These are phyloP conservation scores for Urocolius indicus DNA, from an alignment of 2,113 vertebrate species.

Conservation along the genomic window DNA sequence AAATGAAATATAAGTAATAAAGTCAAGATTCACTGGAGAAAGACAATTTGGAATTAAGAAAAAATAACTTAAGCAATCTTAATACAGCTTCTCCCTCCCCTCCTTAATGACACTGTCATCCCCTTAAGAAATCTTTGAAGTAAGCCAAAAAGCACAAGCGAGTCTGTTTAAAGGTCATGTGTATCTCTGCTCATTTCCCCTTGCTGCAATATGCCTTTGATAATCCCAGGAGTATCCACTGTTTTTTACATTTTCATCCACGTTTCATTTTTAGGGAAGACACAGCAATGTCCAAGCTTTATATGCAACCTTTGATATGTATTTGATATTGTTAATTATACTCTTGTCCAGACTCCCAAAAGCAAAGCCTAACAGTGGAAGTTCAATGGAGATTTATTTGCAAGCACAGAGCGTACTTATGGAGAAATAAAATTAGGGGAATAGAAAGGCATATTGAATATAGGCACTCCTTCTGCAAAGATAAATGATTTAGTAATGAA, in stretches of 20 bases:
- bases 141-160: not conserved
- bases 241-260: not conserved
- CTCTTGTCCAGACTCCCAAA: slow-evolving; percentile 7
- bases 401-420: slow-evolving; percentile 14
- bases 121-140: slow-evolving; percentile 24
- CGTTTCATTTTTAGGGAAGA: slow-evolving; percentile 1
- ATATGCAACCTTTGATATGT: not conserved
- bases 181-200: not conserved
- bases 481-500: slow-evolving; percentile 81
- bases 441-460: slow-evolving; percentile 39
- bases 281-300: not conserved
- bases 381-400: slow-evolving; percentile 45
- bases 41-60: slow-evolving; percentile 43
- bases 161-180: slow-evolving; percentile 48
- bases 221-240: not conserved
- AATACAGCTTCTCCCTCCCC: not conserved
- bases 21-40: slow-evolving; percentile 39
- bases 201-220: not conserved
- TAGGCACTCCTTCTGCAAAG: slow-evolving; percentile 70
- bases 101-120: not conserved
- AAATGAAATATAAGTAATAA: slow-evolving; percentile 5
- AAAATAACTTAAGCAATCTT: slow-evolving; percentile 30
- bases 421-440: slow-evolving; percentile 70
- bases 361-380: slow-evolving; percentile 11
- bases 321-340: slow-evolving; percentile 46